phyloP scores from a whole-genome alignment of 1,140 invertebrate species.

The Pseudomyrmex sp. region DNA sequence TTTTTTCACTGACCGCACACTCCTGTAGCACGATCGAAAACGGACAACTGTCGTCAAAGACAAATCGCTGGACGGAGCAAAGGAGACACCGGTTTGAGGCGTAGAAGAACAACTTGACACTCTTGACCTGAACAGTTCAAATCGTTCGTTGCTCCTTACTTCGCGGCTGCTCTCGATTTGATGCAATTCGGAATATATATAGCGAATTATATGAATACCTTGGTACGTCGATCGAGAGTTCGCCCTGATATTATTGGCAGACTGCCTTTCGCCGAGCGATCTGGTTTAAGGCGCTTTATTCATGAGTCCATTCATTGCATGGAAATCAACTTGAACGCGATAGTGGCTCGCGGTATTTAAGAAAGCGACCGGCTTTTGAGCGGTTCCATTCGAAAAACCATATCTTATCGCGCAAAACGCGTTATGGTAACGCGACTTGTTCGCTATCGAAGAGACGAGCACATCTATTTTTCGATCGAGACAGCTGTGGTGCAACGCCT shows the following conservation, averaged over 20 bases:
- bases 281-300: conserved; percentile 62
- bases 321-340: conserved; percentile 64
- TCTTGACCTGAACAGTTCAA: conserved; percentile 6
- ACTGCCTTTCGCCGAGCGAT: conserved; percentile 47
- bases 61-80: not conserved
- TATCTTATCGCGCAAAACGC: conserved; percentile 2
- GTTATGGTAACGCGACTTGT: not conserved
- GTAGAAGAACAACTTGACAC: conserved; percentile 17
- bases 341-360: conserved; percentile 55
- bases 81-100: not conserved
- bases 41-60: no score
- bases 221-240: conserved; percentile 41
- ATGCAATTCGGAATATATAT: conserved; percentile 52
- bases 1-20: no score
- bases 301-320: conserved; percentile 67
- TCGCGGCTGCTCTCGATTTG: conserved; percentile 11
- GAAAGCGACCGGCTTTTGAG: conserved; percentile 38
- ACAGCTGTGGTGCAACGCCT: no score
- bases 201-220: conserved; percentile 48
- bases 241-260: conserved; percentile 65
- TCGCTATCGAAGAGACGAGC: no score
- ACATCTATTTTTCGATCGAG: no score
- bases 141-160: conserved; percentile 20
- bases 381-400: conserved; percentile 1
- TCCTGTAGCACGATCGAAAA: no score